Conservation (phyloP, 2,888 invertebrate species). For the Gandaritis pyraliata region DNA sequence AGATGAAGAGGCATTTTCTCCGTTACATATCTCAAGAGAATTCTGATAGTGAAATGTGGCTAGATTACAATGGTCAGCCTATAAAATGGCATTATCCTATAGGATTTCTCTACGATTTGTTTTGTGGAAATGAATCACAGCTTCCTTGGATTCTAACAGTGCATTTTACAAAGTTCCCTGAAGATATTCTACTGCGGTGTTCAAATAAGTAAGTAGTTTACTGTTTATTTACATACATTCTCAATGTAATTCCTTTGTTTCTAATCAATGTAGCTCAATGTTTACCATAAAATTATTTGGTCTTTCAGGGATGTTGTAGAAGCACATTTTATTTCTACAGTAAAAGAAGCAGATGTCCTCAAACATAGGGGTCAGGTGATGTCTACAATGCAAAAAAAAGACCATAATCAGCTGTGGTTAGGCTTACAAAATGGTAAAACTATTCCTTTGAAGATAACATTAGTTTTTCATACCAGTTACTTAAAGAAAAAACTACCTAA, state of each 20-base stretch:
- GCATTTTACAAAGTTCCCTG: conserved; percentile 97
- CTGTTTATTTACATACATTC: not conserved
- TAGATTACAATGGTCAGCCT: conserved; percentile 96
- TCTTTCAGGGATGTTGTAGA: conserved; percentile 93
- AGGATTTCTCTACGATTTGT: conserved; percentile 96
- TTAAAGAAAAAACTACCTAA: not conserved
- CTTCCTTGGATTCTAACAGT: conserved; percentile 97
- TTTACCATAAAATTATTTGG: not conserved
- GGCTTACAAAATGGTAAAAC: conserved; percentile 94
- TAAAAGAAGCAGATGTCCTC: conserved; percentile 99
- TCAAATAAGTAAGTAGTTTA: conserved; percentile 89
- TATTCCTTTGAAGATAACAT: no score
- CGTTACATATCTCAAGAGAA: conserved; percentile 92
- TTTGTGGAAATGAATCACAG: conserved; percentile 86
- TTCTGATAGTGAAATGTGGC: conserved; percentile 95
- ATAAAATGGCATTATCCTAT: conserved; percentile 95
- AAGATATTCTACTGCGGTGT: conserved; percentile 93
- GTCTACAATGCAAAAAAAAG: conserved; percentile 97
- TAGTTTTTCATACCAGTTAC: not conserved
- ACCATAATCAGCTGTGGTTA: conserved; percentile 98
- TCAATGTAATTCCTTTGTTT: not conserved
- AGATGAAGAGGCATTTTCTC: conserved; percentile 95
- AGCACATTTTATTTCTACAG: conserved; percentile 96
- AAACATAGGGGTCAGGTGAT: conserved; percentile 97
- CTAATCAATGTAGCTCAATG: no score